Evolutionary conservation across 1,140 invertebrate genomes (phyloP).

Genomic region (Doryteuthis pealeii): DNA sequence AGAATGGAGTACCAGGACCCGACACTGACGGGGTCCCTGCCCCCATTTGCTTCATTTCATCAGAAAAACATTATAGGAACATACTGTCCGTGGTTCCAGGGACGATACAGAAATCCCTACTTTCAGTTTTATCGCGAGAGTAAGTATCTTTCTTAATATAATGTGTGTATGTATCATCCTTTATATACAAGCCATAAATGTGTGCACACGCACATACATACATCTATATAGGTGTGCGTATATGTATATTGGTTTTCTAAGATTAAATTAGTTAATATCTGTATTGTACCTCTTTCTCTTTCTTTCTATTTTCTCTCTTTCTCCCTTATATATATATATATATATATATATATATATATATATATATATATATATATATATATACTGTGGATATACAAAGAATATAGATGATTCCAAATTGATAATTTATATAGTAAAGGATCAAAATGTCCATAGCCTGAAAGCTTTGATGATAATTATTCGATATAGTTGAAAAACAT

Average conservation of each 20-base stretch:
- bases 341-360: not conserved
- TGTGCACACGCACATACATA: not conserved
- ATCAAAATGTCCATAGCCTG: no score
- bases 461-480: no score
- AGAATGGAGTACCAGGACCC: not conserved
- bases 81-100: conserved; percentile 12
- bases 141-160: not conserved
- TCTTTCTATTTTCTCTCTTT: not conserved
- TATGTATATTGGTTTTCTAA: not conserved
- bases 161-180: no score
- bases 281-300: not conserved
- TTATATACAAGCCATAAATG: no score
- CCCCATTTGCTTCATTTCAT: conserved; percentile 3
- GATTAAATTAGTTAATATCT: no score
- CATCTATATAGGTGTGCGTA: not conserved
- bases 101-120: conserved; percentile 11
- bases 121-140: conserved; percentile 12
- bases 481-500: no score
- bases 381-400: no score
- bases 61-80: conserved; percentile 13
- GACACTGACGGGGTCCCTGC: not conserved
- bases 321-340: not conserved
- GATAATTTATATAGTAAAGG: no score
- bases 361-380: no score
- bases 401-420: no score